A percentile compares a stretch with the other conserved stretches of the same genome.
Evolutionary conservation across 1,140 invertebrate species (phyloP).

Genomic region (Oncopodura yosiiana): DNA sequence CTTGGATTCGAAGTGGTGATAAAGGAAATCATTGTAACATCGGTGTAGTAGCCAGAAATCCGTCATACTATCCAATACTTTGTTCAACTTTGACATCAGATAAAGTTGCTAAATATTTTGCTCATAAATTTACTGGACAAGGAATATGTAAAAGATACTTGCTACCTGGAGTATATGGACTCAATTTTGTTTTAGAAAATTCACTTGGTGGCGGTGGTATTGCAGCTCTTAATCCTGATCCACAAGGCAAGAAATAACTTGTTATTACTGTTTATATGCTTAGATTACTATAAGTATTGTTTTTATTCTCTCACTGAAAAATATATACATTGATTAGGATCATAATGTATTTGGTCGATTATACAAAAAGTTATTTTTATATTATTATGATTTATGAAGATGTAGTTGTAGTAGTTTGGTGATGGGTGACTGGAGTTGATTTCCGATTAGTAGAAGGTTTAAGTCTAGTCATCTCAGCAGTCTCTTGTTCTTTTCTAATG

Average conservation of each 20-base stretch:
- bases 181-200: constrained; percentile 44
- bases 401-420: too few species aligned
- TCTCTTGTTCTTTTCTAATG: too few species aligned
- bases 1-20: constrained; percentile 47
- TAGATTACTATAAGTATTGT: neutral
- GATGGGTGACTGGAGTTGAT: too few species aligned
- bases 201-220: constrained; percentile 45
- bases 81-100: constrained; percentile 39
- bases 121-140: constrained; percentile 42
- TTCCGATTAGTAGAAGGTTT: too few species aligned
- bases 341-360: too few species aligned
- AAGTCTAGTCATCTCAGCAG: too few species aligned
- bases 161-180: constrained; percentile 42
- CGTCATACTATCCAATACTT: constrained; percentile 41
- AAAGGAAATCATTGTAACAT: constrained; percentile 47
- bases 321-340: too few species aligned
- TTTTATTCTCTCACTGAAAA: too few species aligned
- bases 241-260: constrained; percentile 37
- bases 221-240: constrained; percentile 43
- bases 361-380: too few species aligned
- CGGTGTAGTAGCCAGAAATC: constrained; percentile 45
- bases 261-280: neutral
- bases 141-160: too few species aligned
- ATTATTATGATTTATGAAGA: too few species aligned
- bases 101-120: constrained; percentile 42